Evolutionary conservation across 2,888 invertebrate genomes (phyloP).

Genomic region (Sicus ferrugineus): DNA sequence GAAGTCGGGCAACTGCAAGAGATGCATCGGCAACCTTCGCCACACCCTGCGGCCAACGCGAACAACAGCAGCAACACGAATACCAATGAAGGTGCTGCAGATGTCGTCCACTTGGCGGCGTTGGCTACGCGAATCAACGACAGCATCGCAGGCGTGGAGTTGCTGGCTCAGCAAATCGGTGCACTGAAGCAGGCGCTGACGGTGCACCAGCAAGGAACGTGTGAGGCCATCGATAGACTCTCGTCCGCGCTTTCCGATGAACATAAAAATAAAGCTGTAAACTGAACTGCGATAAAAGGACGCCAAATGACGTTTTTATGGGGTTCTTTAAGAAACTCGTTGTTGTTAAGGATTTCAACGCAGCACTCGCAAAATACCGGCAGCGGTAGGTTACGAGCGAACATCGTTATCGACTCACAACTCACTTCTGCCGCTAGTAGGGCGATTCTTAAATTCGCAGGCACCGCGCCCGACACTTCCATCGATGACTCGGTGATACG

Average conservation of each 20-base stretch:
- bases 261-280: slow-evolving; percentile 61
- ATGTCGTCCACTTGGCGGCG: slow-evolving; percentile 67
- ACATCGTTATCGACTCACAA: too few relatives aligned
- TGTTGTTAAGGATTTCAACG: too few relatives aligned
- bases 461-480: not conserved
- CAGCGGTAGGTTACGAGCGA: too few relatives aligned
- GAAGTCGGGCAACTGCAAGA: slow-evolving; percentile 70
- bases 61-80: not conserved
- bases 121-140: slow-evolving; percentile 72
- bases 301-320: too few relatives aligned
- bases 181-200: slow-evolving; percentile 70
- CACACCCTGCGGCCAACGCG: slow-evolving; percentile 43
- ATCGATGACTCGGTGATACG: slow-evolving; percentile 68
- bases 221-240: slow-evolving; percentile 64
- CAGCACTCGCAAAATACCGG: too few relatives aligned
- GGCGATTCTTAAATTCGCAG: too few relatives aligned
- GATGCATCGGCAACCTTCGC: not conserved
- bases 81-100: slow-evolving; percentile 40
- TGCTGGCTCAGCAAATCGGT: slow-evolving; percentile 72
- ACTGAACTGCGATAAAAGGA: too few relatives aligned
- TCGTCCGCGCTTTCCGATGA: slow-evolving; percentile 63
- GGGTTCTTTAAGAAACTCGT: too few relatives aligned
- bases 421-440: too few relatives aligned
- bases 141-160: slow-evolving; percentile 68
- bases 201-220: slow-evolving; percentile 65